phyloP scores from a whole-genome alignment of 2,888 invertebrate genomes.

The Rotaria socialis region DNA sequence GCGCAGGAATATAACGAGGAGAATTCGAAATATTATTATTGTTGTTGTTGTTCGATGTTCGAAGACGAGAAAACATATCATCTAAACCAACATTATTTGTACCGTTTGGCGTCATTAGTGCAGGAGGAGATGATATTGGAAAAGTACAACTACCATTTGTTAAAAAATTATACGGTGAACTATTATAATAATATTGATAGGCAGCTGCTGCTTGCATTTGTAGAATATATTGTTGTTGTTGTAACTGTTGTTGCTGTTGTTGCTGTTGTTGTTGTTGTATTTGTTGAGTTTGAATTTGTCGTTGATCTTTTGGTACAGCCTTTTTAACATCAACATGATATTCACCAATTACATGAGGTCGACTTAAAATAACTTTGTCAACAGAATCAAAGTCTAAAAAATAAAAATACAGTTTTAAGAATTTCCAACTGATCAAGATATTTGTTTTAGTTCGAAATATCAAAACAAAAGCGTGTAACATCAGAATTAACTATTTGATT shows the following conservation, averaged over 20 bases:
- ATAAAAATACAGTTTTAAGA: neutral
- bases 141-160: neutral
- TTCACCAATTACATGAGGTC: slow-evolving; percentile 18
- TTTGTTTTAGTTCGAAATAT: too few relatives aligned
- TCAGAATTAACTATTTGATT: too few relatives aligned
- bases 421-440: too few relatives aligned
- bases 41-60: neutral
- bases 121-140: neutral
- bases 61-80: slow-evolving; percentile 6
- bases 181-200: slow-evolving; percentile 24
- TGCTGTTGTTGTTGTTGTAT: too few relatives aligned
- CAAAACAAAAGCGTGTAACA: too few relatives aligned
- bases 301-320: slow-evolving; percentile 26
- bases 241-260: neutral
- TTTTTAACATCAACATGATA: slow-evolving; percentile 25
- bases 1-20: neutral
- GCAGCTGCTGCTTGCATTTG: slow-evolving; percentile 27
- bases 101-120: neutral
- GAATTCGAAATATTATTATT: slow-evolving; percentile 1
- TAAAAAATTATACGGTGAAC: neutral
- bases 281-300: slow-evolving; percentile 11
- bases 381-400: neutral
- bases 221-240: neutral
- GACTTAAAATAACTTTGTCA: neutral
- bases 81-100: neutral